Percentiles rank a stretch among this genome's conserved stretches.
Conservation (phyloP, 2,888 invertebrate genomes). For the Calliopum simillimum region DNA sequence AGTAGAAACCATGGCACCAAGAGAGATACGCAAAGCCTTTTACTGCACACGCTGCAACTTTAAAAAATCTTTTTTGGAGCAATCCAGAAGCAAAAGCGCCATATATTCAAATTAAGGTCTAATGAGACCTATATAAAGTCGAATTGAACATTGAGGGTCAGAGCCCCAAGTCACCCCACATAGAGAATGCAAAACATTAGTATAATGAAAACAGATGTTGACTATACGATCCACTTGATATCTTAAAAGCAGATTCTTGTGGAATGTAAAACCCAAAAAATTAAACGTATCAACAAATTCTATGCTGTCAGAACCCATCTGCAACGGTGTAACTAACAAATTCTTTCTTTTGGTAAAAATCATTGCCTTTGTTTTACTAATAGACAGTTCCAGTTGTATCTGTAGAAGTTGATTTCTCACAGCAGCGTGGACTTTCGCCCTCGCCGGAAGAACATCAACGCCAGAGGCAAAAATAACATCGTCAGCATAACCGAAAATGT, state of each 20-base stretch:
- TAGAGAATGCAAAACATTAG: too few species aligned
- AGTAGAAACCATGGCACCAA: too few species aligned
- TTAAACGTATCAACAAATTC: slow-evolving; percentile 16
- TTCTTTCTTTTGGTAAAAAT: background rate
- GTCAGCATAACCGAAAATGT: too few species aligned
- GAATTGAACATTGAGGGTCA: too few species aligned
- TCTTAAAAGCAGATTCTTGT: background rate
- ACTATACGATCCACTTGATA: slow-evolving; percentile 2
- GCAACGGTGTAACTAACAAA: background rate
- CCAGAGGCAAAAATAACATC: slow-evolving; percentile 18
- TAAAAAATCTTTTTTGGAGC: too few species aligned
- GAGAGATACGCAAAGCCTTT: too few species aligned
- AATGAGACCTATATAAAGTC: too few species aligned
- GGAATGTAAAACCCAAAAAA: slow-evolving; percentile 20
- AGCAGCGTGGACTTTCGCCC: background rate
- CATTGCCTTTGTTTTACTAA: slow-evolving; percentile 14
- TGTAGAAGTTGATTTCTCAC: background rate
- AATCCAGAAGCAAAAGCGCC: too few species aligned
- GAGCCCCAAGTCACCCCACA: too few species aligned
- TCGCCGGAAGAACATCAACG: background rate
- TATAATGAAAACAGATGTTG: slow-evolving; percentile 9
- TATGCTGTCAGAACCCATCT: background rate
- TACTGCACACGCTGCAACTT: too few species aligned
- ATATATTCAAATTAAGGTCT: slow-evolving; percentile 29
- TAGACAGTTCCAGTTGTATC: slow-evolving; percentile 8